Conservation (phyloP, 2,797 vertebrate genomes). For the Tokudaia muenninki region DNA sequence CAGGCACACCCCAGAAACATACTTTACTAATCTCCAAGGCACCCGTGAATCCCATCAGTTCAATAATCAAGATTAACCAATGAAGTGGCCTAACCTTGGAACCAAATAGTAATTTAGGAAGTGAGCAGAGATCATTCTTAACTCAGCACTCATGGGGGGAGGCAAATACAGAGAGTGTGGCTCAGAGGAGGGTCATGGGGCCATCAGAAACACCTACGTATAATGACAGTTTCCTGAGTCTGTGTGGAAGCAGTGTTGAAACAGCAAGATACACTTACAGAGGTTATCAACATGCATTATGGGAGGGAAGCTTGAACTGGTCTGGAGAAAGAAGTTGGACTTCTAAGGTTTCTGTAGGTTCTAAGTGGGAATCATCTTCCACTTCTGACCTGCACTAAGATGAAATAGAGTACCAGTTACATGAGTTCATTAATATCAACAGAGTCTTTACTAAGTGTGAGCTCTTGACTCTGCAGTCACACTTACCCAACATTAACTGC, state of each 20-base stretch:
- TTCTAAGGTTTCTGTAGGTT: neutral
- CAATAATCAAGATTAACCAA: neutral
- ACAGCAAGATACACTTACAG: neutral
- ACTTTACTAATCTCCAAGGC: neutral
- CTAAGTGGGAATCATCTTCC: neutral
- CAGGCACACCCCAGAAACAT: neutral
- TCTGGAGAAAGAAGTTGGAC: neutral
- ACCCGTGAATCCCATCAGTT: too few species aligned
- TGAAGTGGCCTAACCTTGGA: neutral
- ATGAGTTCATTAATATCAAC: neutral
- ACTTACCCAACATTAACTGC: neutral
- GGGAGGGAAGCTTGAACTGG: neutral
- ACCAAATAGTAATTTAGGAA: neutral
- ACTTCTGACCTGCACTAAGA: slow-evolving; percentile 25
- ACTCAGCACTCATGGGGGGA: neutral
- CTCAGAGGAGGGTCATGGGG: neutral
- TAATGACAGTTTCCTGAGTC: neutral
- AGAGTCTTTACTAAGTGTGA: neutral
- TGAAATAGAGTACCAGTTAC: neutral
- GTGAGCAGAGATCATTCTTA: neutral
- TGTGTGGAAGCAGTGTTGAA: neutral
- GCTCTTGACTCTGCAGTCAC: neutral
- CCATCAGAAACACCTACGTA: neutral
- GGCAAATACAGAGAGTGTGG: neutral
- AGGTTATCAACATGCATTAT: neutral